A percentile compares a stretch with the other conserved stretches of the same genome.
These are phyloP conservation scores for Apotomis capreana DNA, from an alignment of 2,888 invertebrate genomes.

Conservation along the genomic window DNA sequence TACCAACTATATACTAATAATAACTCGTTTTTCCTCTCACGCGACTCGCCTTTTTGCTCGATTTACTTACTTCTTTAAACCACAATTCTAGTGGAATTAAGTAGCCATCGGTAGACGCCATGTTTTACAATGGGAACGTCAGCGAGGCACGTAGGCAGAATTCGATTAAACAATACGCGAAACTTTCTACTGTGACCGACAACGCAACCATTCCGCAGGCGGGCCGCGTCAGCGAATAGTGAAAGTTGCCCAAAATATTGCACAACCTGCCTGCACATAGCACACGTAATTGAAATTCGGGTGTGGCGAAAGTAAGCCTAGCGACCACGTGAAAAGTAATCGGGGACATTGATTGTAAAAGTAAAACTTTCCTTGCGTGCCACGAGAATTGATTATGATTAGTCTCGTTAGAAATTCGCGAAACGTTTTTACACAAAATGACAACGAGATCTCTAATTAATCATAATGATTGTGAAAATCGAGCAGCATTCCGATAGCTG, in stretches of 20 bases:
- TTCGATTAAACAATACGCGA: constrained; percentile 46
- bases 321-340: constrained; percentile 46
- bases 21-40: constrained; percentile 83
- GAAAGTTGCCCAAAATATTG: constrained; percentile 82
- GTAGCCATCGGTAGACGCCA: constrained; percentile 38
- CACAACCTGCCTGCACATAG: constrained; percentile 70
- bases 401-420: constrained; percentile 28
- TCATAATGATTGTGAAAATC: constrained; percentile 45
- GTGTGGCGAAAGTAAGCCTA: constrained; percentile 76
- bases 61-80: constrained; percentile 59
- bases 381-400: constrained; percentile 19
- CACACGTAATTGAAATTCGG: constrained; percentile 79
- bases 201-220: constrained; percentile 80
- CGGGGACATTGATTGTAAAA: constrained; percentile 37
- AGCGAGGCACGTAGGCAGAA: constrained; percentile 38
- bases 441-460: constrained; percentile 23
- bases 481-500: constrained; percentile 45
- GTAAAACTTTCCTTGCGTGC: constrained; percentile 40
- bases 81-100: constrained; percentile 38
- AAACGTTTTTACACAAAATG: constrained; percentile 25
- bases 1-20: constrained; percentile 71
- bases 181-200: constrained; percentile 78
- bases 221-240: constrained; percentile 76
- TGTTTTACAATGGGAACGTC: constrained; percentile 37
- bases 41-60: constrained; percentile 73